Evolutionary conservation across 2,113 vertebrate species (phyloP).

Genomic region (Ciconia boyciana): DNA sequence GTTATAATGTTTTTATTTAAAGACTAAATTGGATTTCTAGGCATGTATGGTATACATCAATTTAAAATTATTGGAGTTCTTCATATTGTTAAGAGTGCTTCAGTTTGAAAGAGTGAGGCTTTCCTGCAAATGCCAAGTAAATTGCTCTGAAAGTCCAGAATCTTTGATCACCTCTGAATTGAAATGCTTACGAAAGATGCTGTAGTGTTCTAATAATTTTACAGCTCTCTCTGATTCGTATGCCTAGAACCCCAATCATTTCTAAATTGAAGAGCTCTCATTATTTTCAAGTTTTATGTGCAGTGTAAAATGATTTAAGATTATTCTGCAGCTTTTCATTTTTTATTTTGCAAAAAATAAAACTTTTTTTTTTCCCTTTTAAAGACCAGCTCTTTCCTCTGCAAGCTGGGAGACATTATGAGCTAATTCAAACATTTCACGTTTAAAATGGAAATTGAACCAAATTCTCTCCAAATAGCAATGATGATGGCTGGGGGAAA

Average conservation of each 20-base stretch:
- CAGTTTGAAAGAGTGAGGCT: constrained; percentile 69
- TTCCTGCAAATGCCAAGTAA: constrained; percentile 70
- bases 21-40: constrained; percentile 67
- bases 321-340: constrained; percentile 48
- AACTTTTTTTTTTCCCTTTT: background rate
- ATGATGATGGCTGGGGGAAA: background rate
- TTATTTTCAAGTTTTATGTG: constrained; percentile 66
- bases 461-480: constrained; percentile 42
- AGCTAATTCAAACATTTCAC: constrained; percentile 46
- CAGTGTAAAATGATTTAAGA: constrained; percentile 54
- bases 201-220: constrained; percentile 65
- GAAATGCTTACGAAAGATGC: constrained; percentile 57
- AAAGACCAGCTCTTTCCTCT: background rate
- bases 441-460: constrained; percentile 59
- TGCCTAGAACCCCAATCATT: constrained; percentile 66
- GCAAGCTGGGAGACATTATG: constrained; percentile 3
- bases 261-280: constrained; percentile 62
- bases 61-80: constrained; percentile 74
- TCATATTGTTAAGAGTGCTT: constrained; percentile 71
- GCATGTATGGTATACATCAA: constrained; percentile 57
- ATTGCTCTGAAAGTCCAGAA: constrained; percentile 68
- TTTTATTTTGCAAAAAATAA: constrained; percentile 37
- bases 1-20: constrained; percentile 68
- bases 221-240: constrained; percentile 49
- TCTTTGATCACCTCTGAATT: constrained; percentile 69